Conservation (phyloP, 2,888 invertebrate genomes). For the Bellardia pandia region DNA sequence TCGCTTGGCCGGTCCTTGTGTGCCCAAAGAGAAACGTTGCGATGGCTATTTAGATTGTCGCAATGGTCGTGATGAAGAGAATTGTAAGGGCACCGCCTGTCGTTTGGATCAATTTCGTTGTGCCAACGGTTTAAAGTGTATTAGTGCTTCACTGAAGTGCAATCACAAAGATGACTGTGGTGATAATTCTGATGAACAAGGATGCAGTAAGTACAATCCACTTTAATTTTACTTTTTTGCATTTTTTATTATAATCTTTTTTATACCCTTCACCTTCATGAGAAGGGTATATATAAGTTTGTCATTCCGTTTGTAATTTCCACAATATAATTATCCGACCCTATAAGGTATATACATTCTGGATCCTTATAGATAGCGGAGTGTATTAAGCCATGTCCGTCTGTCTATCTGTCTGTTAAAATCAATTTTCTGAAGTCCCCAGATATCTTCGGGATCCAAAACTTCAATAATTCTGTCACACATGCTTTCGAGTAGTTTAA, state of each 20-base stretch:
- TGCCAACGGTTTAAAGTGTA: slow-evolving; percentile 91
- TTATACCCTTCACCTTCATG: too few species aligned
- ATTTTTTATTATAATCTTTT: background rate
- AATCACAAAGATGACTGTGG: slow-evolving; percentile 96
- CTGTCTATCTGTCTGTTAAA: too few species aligned
- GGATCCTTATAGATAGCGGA: too few species aligned
- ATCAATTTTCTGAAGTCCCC: too few species aligned
- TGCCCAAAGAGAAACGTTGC: slow-evolving; percentile 94
- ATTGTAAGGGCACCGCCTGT: slow-evolving; percentile 89
- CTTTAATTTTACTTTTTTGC: slow-evolving; percentile 4
- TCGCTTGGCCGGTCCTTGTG: slow-evolving; percentile 89
- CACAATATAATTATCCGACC: too few species aligned
- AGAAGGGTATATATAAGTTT: too few species aligned
- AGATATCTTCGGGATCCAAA: too few species aligned
- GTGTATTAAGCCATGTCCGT: too few species aligned
- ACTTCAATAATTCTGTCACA: too few species aligned
- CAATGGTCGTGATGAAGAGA: slow-evolving; percentile 91
- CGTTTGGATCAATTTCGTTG: slow-evolving; percentile 94
- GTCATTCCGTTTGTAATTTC: too few species aligned
- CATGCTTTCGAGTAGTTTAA: too few species aligned
- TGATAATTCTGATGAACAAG: slow-evolving; percentile 95
- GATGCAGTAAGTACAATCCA: slow-evolving; percentile 90
- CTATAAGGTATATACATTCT: too few species aligned
- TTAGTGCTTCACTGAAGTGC: slow-evolving; percentile 91
- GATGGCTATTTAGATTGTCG: slow-evolving; percentile 96